Evolutionary conservation across 2,113 vertebrate genomes (phyloP), one percentile per base, ranked within the genome.

Genomic region (Lagenorhynchus albirostris): DNA sequence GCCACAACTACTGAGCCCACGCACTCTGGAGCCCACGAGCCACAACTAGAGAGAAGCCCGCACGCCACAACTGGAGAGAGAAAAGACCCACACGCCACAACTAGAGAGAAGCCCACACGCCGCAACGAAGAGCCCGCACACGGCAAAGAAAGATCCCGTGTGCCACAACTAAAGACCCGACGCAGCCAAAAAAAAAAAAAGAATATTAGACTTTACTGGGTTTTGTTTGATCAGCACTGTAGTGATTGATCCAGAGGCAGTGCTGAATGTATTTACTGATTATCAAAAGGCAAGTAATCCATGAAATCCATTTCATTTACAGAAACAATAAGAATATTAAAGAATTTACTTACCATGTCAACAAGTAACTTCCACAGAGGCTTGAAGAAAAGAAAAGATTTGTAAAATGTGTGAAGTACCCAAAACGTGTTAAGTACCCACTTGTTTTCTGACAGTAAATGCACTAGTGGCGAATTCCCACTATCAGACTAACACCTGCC

Each of bases 351-450:
- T 98, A 99, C 99, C 98, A 98, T 98, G 94, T 99, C 94, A 1
- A 98, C 98, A 2, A 99, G 98, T 84, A 99, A 98, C 98, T 99
- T 99, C 99, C 99, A 99, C 29, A 99, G 97, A 26, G 99, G 99
- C 99, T 99, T 97, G 18, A 94, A 97, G 95, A 94, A 11, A 31
- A 89, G 26, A 86, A 65, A 58, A 83, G 38, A 88, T 73, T 25
- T 87, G 5, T 89, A 65, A 93, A 89, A 74, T 2, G 4, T 23
- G 31, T 18, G 71, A 97, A 67, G 20, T 50, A 41, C 6, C 5
- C 23, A 21, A 53, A 53, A 53, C 50, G 50, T 53, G 50, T 53
- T 67, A 97, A 62, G 20, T 50, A 41, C 6, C 7, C 23, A 21
- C 11, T 63, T 91, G 68, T 58, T 68, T 62, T 33, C 82, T 29